These are phyloP conservation scores for Capromys pilorides DNA, from an alignment of 2,797 vertebrate genomes.

Conservation along the genomic window DNA sequence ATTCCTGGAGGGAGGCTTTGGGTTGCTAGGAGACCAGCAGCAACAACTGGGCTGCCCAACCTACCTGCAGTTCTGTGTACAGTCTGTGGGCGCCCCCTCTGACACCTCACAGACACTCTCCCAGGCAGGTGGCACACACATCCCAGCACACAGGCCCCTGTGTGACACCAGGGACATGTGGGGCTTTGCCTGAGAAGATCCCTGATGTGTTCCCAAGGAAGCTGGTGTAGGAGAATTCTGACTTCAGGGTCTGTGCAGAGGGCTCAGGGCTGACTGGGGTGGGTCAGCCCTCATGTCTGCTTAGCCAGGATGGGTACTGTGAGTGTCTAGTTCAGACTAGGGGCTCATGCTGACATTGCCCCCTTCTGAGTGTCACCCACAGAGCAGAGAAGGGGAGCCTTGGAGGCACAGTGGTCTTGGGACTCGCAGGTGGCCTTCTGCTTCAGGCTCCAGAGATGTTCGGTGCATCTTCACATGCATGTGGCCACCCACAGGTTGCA, in stretches of 20 bases:
- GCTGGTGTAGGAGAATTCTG: neutral
- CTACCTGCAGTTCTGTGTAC: neutral
- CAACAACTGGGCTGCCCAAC: neutral
- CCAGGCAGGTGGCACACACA: neutral
- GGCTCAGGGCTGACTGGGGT: neutral
- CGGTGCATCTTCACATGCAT: neutral
- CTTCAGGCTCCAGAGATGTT: rapidly evolving
- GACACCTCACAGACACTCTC: neutral
- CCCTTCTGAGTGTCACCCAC: neutral
- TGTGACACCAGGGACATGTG: rapidly evolving
- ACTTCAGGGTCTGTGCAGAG: neutral
- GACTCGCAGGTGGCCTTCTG: neutral
- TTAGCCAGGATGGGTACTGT: neutral
- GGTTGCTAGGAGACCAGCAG: slow-evolving; percentile 81
- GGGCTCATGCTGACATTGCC: neutral
- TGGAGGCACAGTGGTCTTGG: neutral
- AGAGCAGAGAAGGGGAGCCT: neutral
- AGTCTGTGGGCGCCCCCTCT: rapidly evolving
- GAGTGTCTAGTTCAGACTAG: neutral
- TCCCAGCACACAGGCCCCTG: neutral
- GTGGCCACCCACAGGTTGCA: slow-evolving; percentile 88
- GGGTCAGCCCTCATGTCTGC: neutral
- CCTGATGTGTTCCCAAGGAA: neutral
- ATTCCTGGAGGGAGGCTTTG: slow-evolving; percentile 71
- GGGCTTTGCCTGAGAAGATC: neutral